Conservation (phyloP, 1,140 invertebrate genomes). For the Drosophila eugracilis region DNA sequence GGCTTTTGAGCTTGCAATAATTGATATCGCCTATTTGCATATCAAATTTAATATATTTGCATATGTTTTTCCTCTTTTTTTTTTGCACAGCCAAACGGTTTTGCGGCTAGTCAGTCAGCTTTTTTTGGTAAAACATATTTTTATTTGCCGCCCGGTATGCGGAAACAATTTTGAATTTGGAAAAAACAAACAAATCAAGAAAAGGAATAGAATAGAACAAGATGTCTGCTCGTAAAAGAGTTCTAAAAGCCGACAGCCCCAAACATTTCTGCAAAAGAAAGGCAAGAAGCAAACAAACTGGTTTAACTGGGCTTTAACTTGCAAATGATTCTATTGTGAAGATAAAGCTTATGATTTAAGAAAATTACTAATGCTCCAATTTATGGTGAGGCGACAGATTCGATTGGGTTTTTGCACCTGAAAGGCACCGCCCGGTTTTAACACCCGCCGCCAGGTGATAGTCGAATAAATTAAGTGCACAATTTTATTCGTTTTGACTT, state of each 20-base stretch:
- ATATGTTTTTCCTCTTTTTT: constrained; percentile 27
- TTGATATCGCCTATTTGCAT: constrained; percentile 77
- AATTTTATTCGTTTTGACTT: constrained; percentile 20
- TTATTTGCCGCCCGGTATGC: constrained; percentile 56
- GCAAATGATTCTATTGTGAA: constrained; percentile 38
- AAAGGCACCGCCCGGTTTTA: constrained; percentile 46
- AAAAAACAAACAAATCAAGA: constrained; percentile 20
- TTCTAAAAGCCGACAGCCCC: constrained; percentile 45
- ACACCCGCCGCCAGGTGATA: constrained; percentile 15
- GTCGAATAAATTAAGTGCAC: constrained; percentile 49
- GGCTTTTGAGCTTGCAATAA: constrained; percentile 53
- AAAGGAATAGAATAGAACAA: constrained; percentile 36
- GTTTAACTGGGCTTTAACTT: constrained; percentile 49
- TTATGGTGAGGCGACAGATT: constrained; percentile 63
- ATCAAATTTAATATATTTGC: constrained; percentile 69
- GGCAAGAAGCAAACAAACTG: constrained; percentile 69
- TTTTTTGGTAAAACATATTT: constrained; percentile 31
- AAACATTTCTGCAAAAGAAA: constrained; percentile 73
- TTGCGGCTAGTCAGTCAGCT: constrained; percentile 42
- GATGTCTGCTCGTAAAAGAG: constrained; percentile 49
- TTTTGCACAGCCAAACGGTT: constrained; percentile 32
- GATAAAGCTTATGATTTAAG: constrained; percentile 63
- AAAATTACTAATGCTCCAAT: constrained; percentile 72
- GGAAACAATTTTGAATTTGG: constrained; percentile 52
- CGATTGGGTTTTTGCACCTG: constrained; percentile 48